phyloP scores from a whole-genome alignment of 2,888 invertebrate genomes.

The Chymomyza amoena region DNA sequence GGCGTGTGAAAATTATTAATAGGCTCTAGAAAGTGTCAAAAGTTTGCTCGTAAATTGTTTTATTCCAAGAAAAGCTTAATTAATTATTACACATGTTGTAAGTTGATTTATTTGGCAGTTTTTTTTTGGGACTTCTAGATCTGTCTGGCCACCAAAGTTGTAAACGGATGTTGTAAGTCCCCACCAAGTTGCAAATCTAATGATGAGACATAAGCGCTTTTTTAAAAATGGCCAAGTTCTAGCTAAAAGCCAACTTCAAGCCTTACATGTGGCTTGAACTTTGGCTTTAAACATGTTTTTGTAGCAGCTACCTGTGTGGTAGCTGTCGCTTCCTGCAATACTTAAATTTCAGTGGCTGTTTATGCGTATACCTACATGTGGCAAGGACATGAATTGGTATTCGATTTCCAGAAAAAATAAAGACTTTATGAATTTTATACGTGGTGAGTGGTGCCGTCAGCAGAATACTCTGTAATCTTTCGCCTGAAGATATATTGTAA shows the following conservation, averaged over 20 bases:
- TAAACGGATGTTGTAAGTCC: slow-evolving; percentile 61
- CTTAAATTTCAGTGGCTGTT: slow-evolving; percentile 50
- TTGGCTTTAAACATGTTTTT: slow-evolving; percentile 39
- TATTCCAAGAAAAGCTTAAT: slow-evolving; percentile 1
- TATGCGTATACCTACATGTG: not conserved
- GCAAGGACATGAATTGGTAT: slow-evolving; percentile 25
- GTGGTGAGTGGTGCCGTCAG: no score
- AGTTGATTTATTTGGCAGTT: slow-evolving; percentile 50
- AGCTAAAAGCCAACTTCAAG: slow-evolving; percentile 47
- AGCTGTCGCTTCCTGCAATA: slow-evolving; percentile 55
- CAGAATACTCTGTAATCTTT: no score
- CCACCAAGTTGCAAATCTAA: slow-evolving; percentile 46
- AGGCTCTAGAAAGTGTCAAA: slow-evolving; percentile 45
- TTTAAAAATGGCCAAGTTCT: slow-evolving; percentile 33
- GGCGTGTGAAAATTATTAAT: slow-evolving; percentile 69
- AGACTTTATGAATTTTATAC: not conserved
- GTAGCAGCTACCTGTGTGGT: slow-evolving; percentile 1
- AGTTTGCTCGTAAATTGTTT: slow-evolving; percentile 35
- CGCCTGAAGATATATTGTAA: no score
- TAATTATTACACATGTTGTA: slow-evolving; percentile 50
- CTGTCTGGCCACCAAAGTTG: slow-evolving; percentile 30
- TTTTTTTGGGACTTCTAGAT: slow-evolving; percentile 5
- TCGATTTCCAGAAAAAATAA: slow-evolving; percentile 44
- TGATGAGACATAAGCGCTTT: not conserved
- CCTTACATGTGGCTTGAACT: slow-evolving; percentile 53